Base-by-base conservation (phyloP, 1,140 invertebrate species). In the Monochamus saltuarius region DNA sequence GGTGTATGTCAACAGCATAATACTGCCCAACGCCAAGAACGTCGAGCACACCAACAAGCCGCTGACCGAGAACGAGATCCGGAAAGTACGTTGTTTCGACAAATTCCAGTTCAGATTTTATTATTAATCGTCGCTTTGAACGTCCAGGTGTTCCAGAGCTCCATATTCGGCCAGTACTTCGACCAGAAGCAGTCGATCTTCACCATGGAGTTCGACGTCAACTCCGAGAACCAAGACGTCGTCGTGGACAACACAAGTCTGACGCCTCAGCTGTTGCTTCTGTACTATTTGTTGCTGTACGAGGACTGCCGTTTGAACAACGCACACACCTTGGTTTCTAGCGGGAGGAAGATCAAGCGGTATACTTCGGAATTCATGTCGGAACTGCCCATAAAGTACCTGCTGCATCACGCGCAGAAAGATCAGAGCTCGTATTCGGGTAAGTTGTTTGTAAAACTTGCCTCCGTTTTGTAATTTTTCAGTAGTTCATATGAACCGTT, bases 251-350 rank as follows among this genome's bases (percentile, higher is more conserved):
- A 86, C 67, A 87, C 87, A 1, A 88, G 88, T 47, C 77, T 97
- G 34, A 92, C 94, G 0, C 88, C 94, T 0, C 95, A 98, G 75
- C 77, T 99, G 2, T 76, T 98, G 4, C 80, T 98, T 34, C 80
- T 98, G 1, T 98, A 98, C 76, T 99, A 98, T 76, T 78, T 98
- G 0, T 78, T 99, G 8, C 77, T 96, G 13, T 98, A 98, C 78
- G 94, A 98, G 77, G 95, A 98, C 75, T 87, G 90, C 0, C 82
- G 94, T 56, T 75, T 97, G 45, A 84, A 85, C 10, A 93, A 94
- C 71, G 88, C 90, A 66, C 87, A 87, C 52, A 84, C 81, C 9
- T 85, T 90, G 17, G 77, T 87, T 19, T 77, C 84, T 1, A 85
- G 86, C 58, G 87, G 88, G 1, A 82, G 89, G 60, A 90, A 89